Base-by-base conservation (phyloP, 2,888 invertebrate species). In the Balanococcus diminutus region DNA sequence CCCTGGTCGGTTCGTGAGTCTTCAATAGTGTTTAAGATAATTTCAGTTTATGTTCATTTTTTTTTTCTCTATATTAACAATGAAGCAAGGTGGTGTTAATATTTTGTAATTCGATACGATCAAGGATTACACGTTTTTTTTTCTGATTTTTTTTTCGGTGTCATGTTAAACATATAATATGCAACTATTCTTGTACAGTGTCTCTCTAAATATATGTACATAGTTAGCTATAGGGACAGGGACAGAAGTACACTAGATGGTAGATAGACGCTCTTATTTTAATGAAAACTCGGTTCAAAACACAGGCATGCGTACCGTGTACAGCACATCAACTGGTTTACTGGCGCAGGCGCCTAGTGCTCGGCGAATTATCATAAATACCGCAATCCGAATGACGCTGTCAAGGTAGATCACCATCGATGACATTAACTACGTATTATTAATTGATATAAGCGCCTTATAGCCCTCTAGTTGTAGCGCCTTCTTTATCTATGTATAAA, bases 21-120 rank as follows among this genome's bases (percentile, higher is more conserved):
- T 79, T 79, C 22, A 22, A 79, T 79, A n/a, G 75, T 79, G 36
- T 22, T 16, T 25, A 61, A 75, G 75, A 67, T 79, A 79, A 32
- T 32, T 79, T 36, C 36, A 79, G 36, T 79, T 36, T 31, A 32
- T 36, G 75, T 36, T 36, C 28, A 36, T 19, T 79, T 79, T 79
- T 75, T 75, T 8, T 75, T 75, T 8, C 75, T 36, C 32, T 36
- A 19, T 36, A 79, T 79, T 16, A 79, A 79, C 75, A 79, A 79
- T 79, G 75, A 31, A 79, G 75, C 75, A 36, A 79, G 75, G 32
- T 79, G 36, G 75, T 36, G 36, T 79, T 79, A 79, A 79, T 79
- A 79, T 79, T 79, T 79, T 79, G 75, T 79, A 79, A 79, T 36
- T 79, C 75, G 75, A 79, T 36, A 79, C 75, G 75, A 79, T 79